Evolutionary conservation across 2,797 vertebrate genomes (phyloP).

Genomic region (Bryconaethiops microstoma): DNA sequence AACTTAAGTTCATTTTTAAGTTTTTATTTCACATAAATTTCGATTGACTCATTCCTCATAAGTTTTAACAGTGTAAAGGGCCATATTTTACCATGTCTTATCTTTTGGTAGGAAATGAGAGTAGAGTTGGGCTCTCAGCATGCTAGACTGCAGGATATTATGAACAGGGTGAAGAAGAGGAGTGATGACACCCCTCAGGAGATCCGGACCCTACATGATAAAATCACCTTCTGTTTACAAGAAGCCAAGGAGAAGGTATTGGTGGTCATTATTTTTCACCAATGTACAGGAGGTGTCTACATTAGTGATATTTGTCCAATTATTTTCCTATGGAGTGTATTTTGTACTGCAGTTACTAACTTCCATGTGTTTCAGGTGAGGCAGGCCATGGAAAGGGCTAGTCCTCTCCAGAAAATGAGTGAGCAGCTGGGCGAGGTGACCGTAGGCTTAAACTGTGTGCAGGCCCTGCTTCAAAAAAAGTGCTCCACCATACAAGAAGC

Average conservation of each 20-base stretch:
- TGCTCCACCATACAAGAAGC: constrained; percentile 82
- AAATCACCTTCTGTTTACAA: constrained; percentile 76
- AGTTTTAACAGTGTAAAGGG: too few species aligned
- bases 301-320: too few species aligned
- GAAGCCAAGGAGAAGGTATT: constrained; percentile 86
- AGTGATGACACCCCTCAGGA: constrained; percentile 81
- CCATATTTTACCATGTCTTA: too few species aligned
- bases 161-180: constrained; percentile 74
- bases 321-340: not conserved
- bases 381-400: constrained; percentile 64
- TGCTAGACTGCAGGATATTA: constrained; percentile 73
- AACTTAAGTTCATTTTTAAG: too few species aligned
- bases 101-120: constrained; percentile 77
- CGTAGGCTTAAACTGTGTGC: constrained; percentile 78
- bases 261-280: not conserved
- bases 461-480: constrained; percentile 81
- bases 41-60: too few species aligned
- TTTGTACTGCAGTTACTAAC: not conserved
- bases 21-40: too few species aligned
- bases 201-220: constrained; percentile 73
- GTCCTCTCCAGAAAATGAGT: constrained; percentile 73
- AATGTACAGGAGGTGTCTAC: not conserved
- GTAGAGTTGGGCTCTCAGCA: constrained; percentile 73
- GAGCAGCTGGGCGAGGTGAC: constrained; percentile 78
- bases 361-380: constrained; percentile 31